These are phyloP conservation scores for Enhydra lutris DNA, from an alignment of 2,113 vertebrate species.

Conservation along the genomic window DNA sequence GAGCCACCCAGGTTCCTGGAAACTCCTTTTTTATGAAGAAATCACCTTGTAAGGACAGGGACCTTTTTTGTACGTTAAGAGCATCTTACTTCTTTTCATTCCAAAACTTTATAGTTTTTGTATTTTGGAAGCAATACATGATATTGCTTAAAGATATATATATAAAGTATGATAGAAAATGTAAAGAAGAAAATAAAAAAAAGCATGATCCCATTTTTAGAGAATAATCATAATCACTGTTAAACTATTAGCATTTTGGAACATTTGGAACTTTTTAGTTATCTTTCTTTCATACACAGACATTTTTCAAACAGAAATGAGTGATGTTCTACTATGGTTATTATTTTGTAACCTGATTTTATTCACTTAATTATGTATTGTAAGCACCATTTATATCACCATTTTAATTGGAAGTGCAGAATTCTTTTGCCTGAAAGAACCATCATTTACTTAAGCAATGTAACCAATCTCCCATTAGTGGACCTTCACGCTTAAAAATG, in stretches of 20 bases:
- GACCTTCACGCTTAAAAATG: background rate
- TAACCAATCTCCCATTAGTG: background rate
- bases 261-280: background rate
- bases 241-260: background rate
- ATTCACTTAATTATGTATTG: background rate
- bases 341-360: slow-evolving; percentile 14
- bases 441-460: background rate
- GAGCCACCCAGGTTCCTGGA: too few species aligned
- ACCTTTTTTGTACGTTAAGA: slow-evolving; percentile 6
- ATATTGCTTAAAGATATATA: background rate
- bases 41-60: background rate
- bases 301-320: background rate
- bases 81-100: background rate
- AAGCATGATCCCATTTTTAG: background rate
- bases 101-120: background rate
- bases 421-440: slow-evolving; percentile 12
- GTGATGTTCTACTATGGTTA: background rate
- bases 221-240: slow-evolving; percentile 37
- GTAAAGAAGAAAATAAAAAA: background rate
- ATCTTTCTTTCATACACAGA: background rate
- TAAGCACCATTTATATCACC: background rate
- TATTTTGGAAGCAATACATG: slow-evolving; percentile 32
- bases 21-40: background rate
- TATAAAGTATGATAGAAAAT: slow-evolving; percentile 4
- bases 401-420: background rate